Base-by-base conservation (phyloP, 2,888 invertebrate genomes). In the Argynnis bischoffii region DNA sequence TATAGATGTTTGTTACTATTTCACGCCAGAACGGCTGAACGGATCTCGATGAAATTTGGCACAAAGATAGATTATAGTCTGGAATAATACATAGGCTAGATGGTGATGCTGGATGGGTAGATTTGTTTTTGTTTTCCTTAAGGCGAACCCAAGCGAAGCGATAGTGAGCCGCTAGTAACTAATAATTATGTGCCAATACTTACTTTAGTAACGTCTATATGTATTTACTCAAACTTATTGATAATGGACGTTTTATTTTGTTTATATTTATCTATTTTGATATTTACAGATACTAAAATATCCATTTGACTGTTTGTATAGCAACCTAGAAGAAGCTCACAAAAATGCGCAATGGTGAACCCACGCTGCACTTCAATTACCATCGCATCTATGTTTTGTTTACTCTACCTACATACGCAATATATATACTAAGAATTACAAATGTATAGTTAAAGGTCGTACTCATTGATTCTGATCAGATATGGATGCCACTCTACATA, bases 351-450 rank as follows among this genome's bases (percentile, higher is more conserved):
- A 67, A 65, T 63, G 51, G 55, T 8, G 35, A 61, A 63, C 69
- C 71, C 70, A 71, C 72, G 69, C 67, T 68, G 53, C 71, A 74
- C 75, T 73, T 71, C 69, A 73, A 69, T 69, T 72, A 72, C 73
- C 73, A 67, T 64, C 69, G 68, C 70, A 73, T 74, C 71, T 26
- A 4, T 71, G 64, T 66, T 71, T 57, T 73, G 71, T 73, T 73
- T 72, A 73, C 74, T 71, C 74, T 72, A 59, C 75, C 73, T 72
- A 73, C 72, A 69, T 69, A 66, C 61, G 63, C 69, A 70, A 57
- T 18, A 60, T 61, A 55, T 63, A 68, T 70, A 55, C 66, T 26
- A 55, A 63, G 68, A 73, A 67, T 66, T 31, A 51, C 51, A 61
- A 61, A 48, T 35, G 18, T 51, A 31, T 51, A 31, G 48, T 50